A percentile compares a stretch with the other conserved stretches of the same genome.
Evolutionary conservation across 2,797 vertebrate species (phyloP).

Genomic region (Rhodeus uyekii): DNA sequence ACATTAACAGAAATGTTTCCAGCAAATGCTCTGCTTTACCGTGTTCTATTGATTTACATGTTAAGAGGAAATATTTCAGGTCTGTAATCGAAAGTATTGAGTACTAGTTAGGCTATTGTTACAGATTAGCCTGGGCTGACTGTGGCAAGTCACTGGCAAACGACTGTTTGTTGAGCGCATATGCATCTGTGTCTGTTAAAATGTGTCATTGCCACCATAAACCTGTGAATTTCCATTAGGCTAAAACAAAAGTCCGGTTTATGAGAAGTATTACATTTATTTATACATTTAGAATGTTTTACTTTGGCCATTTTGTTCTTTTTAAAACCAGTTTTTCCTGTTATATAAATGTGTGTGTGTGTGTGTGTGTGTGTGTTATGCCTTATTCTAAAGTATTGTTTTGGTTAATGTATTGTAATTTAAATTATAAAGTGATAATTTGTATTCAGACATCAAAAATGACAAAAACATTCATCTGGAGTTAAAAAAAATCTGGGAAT

Average conservation of each 20-base stretch:
- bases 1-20: slow-evolving; percentile 53
- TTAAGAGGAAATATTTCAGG: slow-evolving; percentile 47
- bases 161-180: slow-evolving; percentile 60
- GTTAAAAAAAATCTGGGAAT: too few relatives aligned
- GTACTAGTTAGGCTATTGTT: slow-evolving; percentile 40
- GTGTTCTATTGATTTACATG: slow-evolving; percentile 46
- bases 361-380: too few relatives aligned
- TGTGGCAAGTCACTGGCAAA: slow-evolving; percentile 68
- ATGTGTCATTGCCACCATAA: background rate
- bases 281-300: background rate
- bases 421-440: background rate
- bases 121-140: slow-evolving; percentile 24
- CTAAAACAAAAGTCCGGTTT: background rate
- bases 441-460: background rate
- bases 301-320: slow-evolving; percentile 10
- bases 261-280: background rate
- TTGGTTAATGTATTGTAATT: background rate
- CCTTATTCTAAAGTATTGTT: background rate
- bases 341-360: too few relatives aligned
- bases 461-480: background rate
- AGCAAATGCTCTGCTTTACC: slow-evolving; percentile 40
- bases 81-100: slow-evolving; percentile 47
- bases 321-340: background rate
- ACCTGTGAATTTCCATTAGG: background rate
- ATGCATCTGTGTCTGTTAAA: background rate